Evolutionary conservation across 1,140 invertebrate species (phyloP), one percentile per base, ranked within the genome.

Genomic region (Brachionus calyciflorus): DNA sequence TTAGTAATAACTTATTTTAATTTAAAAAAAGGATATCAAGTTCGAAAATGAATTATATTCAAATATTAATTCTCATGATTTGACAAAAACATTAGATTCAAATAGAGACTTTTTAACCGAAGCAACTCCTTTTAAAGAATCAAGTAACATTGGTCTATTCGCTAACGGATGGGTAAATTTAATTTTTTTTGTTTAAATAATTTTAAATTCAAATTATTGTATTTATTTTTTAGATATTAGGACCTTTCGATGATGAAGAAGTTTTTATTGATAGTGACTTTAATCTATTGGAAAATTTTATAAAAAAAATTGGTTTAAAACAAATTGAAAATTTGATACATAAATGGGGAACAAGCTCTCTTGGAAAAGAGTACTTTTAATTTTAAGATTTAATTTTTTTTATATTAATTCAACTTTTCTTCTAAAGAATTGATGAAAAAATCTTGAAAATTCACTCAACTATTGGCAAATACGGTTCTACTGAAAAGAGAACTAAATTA

Each of bases 181-280:
- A 46, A 14, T 48, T n/a, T n/a, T n/a, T n/a, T n/a, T n/a, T n/a
- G n/a, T n/a, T 21, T 37, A 53, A 55, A 21, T 9, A 17, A 33
- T 30, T 17, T 17, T 0, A 7, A 9, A 37, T 5, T 6, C 21
- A 9, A 69, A 14, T 19, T 6, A 2, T 77, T 40, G 17, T 48
- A 0, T 5, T 4, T 3, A 48, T 30, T 60, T 21, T 19, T 33
- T n/a, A 70, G 41, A 51, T 77, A 28, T 78, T 96, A 75, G 96
- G 94, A 5, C 93, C 94, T 0, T 87, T 98, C 7, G 84, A 88
- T 1, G 82, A 87, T 0, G 84, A 87, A 46, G 95, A 98, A 83
- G 82, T 83, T 28, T 96, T 99, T 83, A 90, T 89, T n/a, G 85
- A 88, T 19, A 94, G 96, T 76, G 96, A 99, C 85, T 96, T 97